A percentile compares a stretch with the other conserved stretches of the same genome.
Conservation (phyloP, 2,797 vertebrate genomes). For the Sciaenops ocellatus region DNA sequence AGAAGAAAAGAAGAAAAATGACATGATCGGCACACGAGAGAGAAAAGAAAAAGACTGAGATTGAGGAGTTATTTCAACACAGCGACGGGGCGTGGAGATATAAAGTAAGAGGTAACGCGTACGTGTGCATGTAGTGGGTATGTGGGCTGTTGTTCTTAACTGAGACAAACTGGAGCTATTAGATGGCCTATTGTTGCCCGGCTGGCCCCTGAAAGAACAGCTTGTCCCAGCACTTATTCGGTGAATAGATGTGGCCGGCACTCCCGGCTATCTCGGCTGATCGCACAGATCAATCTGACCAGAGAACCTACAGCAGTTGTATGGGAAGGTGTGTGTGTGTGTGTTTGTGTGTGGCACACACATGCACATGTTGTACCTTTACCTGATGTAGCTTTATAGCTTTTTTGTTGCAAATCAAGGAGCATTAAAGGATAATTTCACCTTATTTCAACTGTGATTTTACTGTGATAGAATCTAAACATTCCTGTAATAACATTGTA, state of each 20-base stretch:
- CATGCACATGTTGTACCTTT: not conserved
- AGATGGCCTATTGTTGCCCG: slow-evolving; percentile 78
- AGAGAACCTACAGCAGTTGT: slow-evolving; percentile 34
- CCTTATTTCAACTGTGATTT: too few species aligned
- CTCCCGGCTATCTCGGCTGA: slow-evolving; percentile 72
- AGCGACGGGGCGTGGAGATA: slow-evolving; percentile 25
- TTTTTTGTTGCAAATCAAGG: too few species aligned
- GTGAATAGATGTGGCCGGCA: slow-evolving; percentile 76
- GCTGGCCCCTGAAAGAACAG: slow-evolving; percentile 78
- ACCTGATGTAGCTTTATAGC: not conserved
- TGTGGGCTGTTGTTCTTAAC: slow-evolving; percentile 75
- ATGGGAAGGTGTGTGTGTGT: slow-evolving; percentile 27
- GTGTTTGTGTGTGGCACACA: slow-evolving; percentile 10
- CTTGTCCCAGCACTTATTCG: slow-evolving; percentile 81
- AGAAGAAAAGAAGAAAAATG: slow-evolving; percentile 37
- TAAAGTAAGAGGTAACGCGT: slow-evolving; percentile 39
- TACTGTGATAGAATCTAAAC: too few species aligned
- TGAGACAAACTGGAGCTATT: slow-evolving; percentile 85
- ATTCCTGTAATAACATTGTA: too few species aligned
- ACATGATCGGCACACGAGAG: slow-evolving; percentile 7
- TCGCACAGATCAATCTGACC: slow-evolving; percentile 79
- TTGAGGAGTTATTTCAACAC: slow-evolving; percentile 52
- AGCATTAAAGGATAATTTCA: too few species aligned
- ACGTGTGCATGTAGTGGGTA: slow-evolving; percentile 30
- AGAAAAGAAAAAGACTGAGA: slow-evolving; percentile 38